phyloP scores from a whole-genome alignment of 2,113 vertebrate genomes.

The western clawed frog (Xenopus tropicalis) region DNA sequence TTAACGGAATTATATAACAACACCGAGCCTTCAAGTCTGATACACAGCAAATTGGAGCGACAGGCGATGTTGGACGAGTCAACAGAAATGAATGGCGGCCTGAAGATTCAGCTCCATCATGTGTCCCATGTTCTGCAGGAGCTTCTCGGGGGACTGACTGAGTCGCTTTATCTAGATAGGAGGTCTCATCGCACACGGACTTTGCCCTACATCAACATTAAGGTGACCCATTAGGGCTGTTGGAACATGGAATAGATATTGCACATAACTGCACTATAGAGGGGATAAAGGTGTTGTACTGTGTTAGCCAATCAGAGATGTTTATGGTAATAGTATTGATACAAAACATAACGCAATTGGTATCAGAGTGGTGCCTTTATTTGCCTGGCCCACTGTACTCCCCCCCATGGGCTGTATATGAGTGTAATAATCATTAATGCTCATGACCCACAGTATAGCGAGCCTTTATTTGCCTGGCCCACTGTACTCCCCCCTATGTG shows the following conservation, averaged over 20 bases:
- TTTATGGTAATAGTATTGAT: not conserved
- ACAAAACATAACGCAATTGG: no score
- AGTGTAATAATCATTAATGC: no score
- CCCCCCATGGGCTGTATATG: no score
- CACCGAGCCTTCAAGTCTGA: conserved; percentile 58
- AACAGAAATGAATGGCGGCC: not conserved
- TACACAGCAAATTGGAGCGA: conserved; percentile 62
- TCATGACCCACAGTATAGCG: no score
- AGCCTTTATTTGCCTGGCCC: no score
- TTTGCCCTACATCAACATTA: conserved; percentile 8
- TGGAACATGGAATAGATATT: not conserved
- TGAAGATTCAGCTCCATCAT: conserved; percentile 51
- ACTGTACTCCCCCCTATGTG: no score
- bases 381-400: no score
- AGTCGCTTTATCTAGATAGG: conserved; percentile 54
- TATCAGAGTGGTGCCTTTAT: no score
- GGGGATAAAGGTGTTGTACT: no score
- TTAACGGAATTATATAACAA: conserved; percentile 64
- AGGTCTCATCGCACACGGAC: not conserved
- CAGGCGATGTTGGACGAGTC: conserved; percentile 42
- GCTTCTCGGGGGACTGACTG: conserved; percentile 66
- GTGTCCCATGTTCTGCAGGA: conserved; percentile 64
- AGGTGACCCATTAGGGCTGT: not conserved
- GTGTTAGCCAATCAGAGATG: no score
- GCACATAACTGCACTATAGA: no score